Conservation (phyloP, 2,888 invertebrate species). For the Trichopoda pennipes region DNA sequence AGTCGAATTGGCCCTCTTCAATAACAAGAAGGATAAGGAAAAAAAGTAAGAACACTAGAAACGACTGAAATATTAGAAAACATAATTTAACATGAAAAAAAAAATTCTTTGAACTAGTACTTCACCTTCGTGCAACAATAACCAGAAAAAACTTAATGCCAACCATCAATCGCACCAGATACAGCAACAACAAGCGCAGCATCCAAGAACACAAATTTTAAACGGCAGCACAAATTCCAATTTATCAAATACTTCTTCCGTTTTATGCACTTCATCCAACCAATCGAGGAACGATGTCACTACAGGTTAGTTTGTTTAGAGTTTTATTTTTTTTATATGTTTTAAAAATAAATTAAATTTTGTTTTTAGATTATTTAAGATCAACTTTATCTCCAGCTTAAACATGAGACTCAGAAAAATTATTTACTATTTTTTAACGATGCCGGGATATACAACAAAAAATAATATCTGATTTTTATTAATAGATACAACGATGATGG, state of each 20-base stretch:
- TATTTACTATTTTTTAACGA: too few relatives aligned
- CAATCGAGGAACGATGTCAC: conserved; percentile 44
- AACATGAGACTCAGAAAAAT: not conserved
- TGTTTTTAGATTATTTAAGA: conserved; percentile 61
- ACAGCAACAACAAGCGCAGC: conserved; percentile 52
- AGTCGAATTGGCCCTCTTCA: conserved; percentile 86
- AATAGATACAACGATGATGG: too few relatives aligned
- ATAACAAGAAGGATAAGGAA: conserved; percentile 78
- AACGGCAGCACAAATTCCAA: conserved; percentile 66
- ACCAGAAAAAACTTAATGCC: conserved; percentile 56
- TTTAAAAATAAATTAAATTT: not conserved
- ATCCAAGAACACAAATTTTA: conserved; percentile 59
- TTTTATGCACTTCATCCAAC: conserved; percentile 58
- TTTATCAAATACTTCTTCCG: conserved; percentile 63
- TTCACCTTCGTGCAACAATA: conserved; percentile 58
- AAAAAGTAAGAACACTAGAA: conserved; percentile 60
- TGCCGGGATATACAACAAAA: too few relatives aligned
- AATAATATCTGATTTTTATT: too few relatives aligned
- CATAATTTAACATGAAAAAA: not conserved
- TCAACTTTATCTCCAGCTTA: conserved; percentile 63
- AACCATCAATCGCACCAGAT: conserved; percentile 54
- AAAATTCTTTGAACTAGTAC: conserved; percentile 25
- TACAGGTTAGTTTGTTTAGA: conserved; percentile 26
- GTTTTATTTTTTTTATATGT: not conserved
- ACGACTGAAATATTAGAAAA: not conserved